Conservation (phyloP, 2,888 invertebrate genomes). For the Scaptodrosophila latifasciaeformis region DNA sequence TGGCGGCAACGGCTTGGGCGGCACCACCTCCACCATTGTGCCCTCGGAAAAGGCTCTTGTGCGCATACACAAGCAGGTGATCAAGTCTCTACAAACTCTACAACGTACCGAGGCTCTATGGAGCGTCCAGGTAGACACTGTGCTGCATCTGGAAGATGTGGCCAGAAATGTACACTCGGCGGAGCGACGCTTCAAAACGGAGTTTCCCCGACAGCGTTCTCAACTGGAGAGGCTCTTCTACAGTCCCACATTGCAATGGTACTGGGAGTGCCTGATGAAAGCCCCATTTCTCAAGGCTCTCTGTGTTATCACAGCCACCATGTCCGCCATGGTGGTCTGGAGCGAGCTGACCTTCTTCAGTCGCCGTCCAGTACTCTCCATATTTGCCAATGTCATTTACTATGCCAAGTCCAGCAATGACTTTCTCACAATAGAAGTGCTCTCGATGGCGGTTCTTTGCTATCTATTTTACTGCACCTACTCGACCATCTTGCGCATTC, state of each 20-base stretch:
- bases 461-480: slow-evolving; percentile 99
- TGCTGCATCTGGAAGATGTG: slow-evolving; percentile 91
- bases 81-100: slow-evolving; percentile 92
- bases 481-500: slow-evolving; percentile 96
- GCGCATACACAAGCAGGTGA: slow-evolving; percentile 93
- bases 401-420: slow-evolving; percentile 88
- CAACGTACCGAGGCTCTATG: slow-evolving; percentile 96
- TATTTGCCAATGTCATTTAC: slow-evolving; percentile 96
- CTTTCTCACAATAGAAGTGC: slow-evolving; percentile 95
- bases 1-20: slow-evolving; percentile 71
- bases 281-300: slow-evolving; percentile 85
- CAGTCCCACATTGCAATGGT: slow-evolving; percentile 90
- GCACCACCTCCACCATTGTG: slow-evolving; percentile 78
- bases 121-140: slow-evolving; percentile 87
- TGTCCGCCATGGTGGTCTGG: slow-evolving; percentile 97
- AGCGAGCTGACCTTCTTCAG: slow-evolving; percentile 99
- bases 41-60: slow-evolving; percentile 91
- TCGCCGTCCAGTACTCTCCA: slow-evolving; percentile 91
- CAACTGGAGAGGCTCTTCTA: slow-evolving; percentile 79
- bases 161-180: slow-evolving; percentile 82
- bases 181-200: slow-evolving; percentile 79
- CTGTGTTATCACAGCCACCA: slow-evolving; percentile 82
- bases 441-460: slow-evolving; percentile 92
- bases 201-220: slow-evolving; percentile 81
- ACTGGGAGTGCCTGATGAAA: slow-evolving; percentile 92